phyloP scores from a whole-genome alignment of 2,888 invertebrate genomes.

The Lepidonotus clava region DNA sequence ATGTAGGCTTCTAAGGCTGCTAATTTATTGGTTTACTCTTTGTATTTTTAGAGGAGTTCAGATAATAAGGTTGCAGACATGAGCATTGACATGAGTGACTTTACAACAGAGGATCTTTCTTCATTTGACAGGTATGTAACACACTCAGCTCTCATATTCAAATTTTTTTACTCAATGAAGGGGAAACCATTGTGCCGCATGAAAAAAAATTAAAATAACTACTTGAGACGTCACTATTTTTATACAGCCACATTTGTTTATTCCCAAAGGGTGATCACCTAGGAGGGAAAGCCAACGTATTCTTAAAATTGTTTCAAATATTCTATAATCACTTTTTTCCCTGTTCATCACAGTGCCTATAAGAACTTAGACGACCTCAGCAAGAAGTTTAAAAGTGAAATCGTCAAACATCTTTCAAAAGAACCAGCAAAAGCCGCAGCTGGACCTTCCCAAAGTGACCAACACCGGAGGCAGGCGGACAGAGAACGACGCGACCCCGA shows the following conservation, averaged over 20 bases:
- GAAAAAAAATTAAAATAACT: no score
- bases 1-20: no score
- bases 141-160: no score
- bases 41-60: conserved; percentile 27
- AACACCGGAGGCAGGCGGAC: background rate
- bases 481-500: background rate
- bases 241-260: no score
- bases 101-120: conserved; percentile 38
- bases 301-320: no score
- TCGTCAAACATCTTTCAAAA: conserved; percentile 1
- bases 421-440: background rate
- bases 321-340: no score
- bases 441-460: background rate
- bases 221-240: no score
- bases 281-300: no score
- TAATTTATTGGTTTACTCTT: background rate
- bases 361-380: conserved; percentile 29
- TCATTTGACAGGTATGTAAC: conserved; percentile 37
- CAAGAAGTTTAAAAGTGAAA: background rate
- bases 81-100: conserved; percentile 25
- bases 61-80: conserved; percentile 34
- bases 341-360: conserved; percentile 34
- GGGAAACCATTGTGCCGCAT: no score
- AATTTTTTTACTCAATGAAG: no score
- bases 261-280: no score